Percentiles rank a stretch among this genome's conserved stretches.
Conservation (phyloP, 2,888 invertebrate species). For the Pyralis farinalis region DNA sequence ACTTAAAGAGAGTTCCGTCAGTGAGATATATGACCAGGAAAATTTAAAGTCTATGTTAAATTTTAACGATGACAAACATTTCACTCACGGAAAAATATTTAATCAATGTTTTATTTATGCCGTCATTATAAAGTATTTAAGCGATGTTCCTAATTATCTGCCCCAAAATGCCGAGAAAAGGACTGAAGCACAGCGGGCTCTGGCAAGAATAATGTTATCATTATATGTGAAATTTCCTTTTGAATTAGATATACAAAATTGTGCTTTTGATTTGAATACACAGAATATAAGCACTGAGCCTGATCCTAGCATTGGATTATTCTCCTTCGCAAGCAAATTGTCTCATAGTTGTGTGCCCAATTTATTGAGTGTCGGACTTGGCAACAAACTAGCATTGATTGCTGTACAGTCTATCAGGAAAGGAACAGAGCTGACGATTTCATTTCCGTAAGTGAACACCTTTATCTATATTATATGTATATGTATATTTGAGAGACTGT, state of each 20-base stretch:
- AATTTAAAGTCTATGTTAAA: conserved; percentile 21
- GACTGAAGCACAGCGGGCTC: conserved; percentile 18
- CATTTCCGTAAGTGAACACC: conserved; percentile 30
- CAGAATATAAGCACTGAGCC: conserved; percentile 2
- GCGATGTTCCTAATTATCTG: conserved; percentile 18
- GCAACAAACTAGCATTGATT: conserved; percentile 25
- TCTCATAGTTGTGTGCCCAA: conserved; percentile 28
- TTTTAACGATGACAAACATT: conserved; percentile 19
- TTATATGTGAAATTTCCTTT: conserved; percentile 12
- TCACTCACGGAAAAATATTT: conserved; percentile 23
- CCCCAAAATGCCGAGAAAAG: conserved; percentile 16
- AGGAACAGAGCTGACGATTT: conserved; percentile 27
- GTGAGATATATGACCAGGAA: conserved; percentile 21
- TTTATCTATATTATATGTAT: background rate
- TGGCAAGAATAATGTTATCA: conserved; percentile 21
- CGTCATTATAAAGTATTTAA: conserved; percentile 19
- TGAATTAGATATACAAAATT: background rate
- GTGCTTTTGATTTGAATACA: background rate
- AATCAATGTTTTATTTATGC: conserved; percentile 23
- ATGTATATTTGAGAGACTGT: no score
- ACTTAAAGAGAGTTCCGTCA: conserved; percentile 16
- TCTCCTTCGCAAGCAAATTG: conserved; percentile 29
- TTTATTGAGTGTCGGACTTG: conserved; percentile 18
- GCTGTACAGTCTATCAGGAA: conserved; percentile 25
- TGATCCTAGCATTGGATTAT: conserved; percentile 20